Percentiles rank a stretch among this genome's conserved stretches.
phyloP scores from a whole-genome alignment of 2,797 vertebrate species.

The Paguma larvata region DNA sequence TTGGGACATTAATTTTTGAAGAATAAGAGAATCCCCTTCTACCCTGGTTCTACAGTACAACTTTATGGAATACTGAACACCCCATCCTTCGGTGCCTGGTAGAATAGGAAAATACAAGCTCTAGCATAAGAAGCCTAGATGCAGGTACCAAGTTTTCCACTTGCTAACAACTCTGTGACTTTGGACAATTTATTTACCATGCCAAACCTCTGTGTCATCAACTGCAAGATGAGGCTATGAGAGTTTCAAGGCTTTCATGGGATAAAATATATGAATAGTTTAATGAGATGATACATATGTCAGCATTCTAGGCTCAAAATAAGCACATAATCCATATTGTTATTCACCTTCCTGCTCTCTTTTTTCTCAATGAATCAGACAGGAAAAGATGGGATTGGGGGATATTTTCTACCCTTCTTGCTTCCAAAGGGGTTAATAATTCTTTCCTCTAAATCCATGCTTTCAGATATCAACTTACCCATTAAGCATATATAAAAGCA shows the following conservation, averaged over 20 bases:
- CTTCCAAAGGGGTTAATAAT: conserved; percentile 48
- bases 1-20: not conserved
- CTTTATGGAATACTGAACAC: conserved; percentile 16
- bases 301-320: conserved; percentile 6
- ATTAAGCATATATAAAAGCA: not conserved
- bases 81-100: not conserved
- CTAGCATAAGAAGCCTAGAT: not conserved
- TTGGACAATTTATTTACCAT: not conserved
- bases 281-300: not conserved
- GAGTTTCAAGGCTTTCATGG: conserved; percentile 29
- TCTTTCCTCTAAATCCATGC: conserved; percentile 16
- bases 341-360: not conserved
- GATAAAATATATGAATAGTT: conserved; percentile 17
- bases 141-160: conserved; percentile 38
- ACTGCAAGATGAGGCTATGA: conserved; percentile 19
- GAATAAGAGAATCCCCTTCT: not conserved
- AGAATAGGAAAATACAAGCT: not conserved
- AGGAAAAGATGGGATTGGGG: not conserved
- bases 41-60: not conserved
- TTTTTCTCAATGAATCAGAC: not conserved
- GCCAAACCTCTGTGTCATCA: conserved; percentile 33
- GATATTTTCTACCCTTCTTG: not conserved
- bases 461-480: conserved; percentile 19
- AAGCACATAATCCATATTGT: not conserved
- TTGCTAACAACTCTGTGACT: not conserved